Percentiles rank a stretch among this genome's conserved stretches.
Conservation (phyloP, 2,113 vertebrate species). For the Myrmecobius fasciatus region DNA sequence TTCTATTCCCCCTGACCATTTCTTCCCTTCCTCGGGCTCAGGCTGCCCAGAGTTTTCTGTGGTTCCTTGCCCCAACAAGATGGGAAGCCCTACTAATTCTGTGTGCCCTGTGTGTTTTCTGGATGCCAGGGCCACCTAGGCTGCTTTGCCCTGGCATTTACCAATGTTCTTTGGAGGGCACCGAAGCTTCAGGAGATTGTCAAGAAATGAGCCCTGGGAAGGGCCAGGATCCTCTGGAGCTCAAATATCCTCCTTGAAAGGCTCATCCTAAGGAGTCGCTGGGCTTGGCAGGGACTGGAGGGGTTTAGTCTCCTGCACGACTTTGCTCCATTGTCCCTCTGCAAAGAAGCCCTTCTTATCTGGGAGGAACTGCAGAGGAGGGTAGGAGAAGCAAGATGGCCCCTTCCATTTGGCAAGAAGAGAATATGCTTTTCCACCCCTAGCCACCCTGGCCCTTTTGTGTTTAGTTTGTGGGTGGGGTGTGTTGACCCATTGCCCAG, state of each 20-base stretch:
- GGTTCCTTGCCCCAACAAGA: not conserved
- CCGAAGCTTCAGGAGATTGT: not conserved
- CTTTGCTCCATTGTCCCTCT: not conserved
- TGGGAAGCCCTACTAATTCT: not conserved
- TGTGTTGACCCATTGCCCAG: conserved; percentile 49
- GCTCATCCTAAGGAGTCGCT: too few species aligned
- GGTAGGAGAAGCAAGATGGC: not conserved
- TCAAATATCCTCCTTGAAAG: not conserved
- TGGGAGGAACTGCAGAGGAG: conserved; percentile 53
- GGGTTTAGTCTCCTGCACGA: not conserved
- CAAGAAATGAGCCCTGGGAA: not conserved
- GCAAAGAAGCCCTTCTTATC: conserved; percentile 53
- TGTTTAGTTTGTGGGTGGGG: conserved; percentile 70
- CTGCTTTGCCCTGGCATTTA: not conserved
- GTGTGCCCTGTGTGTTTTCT: not conserved
- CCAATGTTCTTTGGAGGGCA: conserved; percentile 5
- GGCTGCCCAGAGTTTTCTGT: not conserved
- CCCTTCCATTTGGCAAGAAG: conserved; percentile 55
- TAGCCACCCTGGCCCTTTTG: conserved; percentile 21
- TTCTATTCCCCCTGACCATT: not conserved
- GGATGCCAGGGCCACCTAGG: not conserved
- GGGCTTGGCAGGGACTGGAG: too few species aligned
- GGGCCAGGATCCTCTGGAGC: not conserved
- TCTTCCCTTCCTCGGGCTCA: not conserved
- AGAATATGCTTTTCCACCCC: conserved; percentile 65